Evolutionary conservation across 2,888 invertebrate genomes (phyloP), one percentile per base, ranked within the genome.

Genomic region (Byasa hedistus): DNA sequence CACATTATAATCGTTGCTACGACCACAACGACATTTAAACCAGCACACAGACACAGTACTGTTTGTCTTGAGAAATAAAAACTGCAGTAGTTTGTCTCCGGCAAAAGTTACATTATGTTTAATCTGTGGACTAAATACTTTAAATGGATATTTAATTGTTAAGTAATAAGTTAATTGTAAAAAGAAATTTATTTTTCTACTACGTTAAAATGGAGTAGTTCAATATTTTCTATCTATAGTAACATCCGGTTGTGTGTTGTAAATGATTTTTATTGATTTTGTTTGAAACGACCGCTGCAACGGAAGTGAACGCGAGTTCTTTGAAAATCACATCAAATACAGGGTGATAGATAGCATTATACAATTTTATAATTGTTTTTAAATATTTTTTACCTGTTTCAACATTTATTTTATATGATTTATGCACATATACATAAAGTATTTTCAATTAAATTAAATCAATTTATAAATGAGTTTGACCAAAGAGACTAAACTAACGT

Each of bases 291-390:
- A 22, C 15, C 52, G n/a, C 22, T 54, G 15, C 52, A 22, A 22
- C 3, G 22, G 22, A 54, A 22, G 22, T 54, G 21, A 52, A 52
- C 4, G 21, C 21, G 19, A 19, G 21, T 21, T 21, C 22, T 21
- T 54, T 22, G 56, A 57, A 48, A 66, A 68, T 61, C 22, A 59
- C 72, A 75, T 75, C 75, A 68, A 71, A 82, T 79, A 86, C 87
- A 87, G 87, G 87, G 87, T 86, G 81, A 73, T 85, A 87, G 83
- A 77, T 85, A 86, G 81, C 77, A 76, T n/a, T 27, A 32, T 57
- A 32, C n/a, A 57, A 32, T 32, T 19, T 27, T 32, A 19, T 21
- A 51, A 51, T 51, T 51, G 21, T 51, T 21, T 51, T 51, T 51
- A 51, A 21, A 51, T 51, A 22, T 54, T 10, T 54, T 54, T 22